Evolutionary conservation across 2,888 invertebrate species (phyloP), one percentile per base, ranked within the genome.

Genomic region (Agonum fuliginosum): DNA sequence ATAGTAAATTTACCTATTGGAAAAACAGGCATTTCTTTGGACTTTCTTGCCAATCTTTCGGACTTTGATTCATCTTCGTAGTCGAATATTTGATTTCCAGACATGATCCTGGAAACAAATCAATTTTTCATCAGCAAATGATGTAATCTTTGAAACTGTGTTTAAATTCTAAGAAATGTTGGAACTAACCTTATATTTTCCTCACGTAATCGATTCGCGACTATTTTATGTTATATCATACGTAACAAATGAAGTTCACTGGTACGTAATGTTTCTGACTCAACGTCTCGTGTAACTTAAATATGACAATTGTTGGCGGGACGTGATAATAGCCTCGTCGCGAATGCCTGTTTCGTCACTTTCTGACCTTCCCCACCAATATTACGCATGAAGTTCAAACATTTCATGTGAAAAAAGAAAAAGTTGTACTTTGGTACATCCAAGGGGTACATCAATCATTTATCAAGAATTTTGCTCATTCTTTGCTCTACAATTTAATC

Each of bases 11-110:
- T 87, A 93, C 93, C 93, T 80, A 93, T 87, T 54, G 93, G 89
- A 90, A 94, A 92, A 83, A 93, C 92, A 0, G 94, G 93, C 0
- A 91, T 91, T 83, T 94, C 93, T 84, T 92, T 92, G 1, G 92
- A 90, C 84, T 94, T 94, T 80, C 90, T 89, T 0, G 90, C 87
- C 46, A 94, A 85, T 83, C 89, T 91, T 1, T 89, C 88, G 1
- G 87, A 83, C 72, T 90, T 89, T 81, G 89, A 88, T 86, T 91
- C 91, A 78, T 90, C 89, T 72, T 85, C 86, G 79, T 89, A 89
- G 10, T 88, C 87, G 80, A 87, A 89, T 81, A 88, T 82, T 78
- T 83, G 86, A 77, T 84, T 82, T 46, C 85, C 86, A 1, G 87
- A 82, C 89, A 88, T 89, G 10, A 14, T 46, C 10, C 67, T 67